Percentiles rank a stretch among this genome's conserved stretches.
Conservation (phyloP, 2,113 vertebrate species). For the Platichthys stellatus region DNA sequence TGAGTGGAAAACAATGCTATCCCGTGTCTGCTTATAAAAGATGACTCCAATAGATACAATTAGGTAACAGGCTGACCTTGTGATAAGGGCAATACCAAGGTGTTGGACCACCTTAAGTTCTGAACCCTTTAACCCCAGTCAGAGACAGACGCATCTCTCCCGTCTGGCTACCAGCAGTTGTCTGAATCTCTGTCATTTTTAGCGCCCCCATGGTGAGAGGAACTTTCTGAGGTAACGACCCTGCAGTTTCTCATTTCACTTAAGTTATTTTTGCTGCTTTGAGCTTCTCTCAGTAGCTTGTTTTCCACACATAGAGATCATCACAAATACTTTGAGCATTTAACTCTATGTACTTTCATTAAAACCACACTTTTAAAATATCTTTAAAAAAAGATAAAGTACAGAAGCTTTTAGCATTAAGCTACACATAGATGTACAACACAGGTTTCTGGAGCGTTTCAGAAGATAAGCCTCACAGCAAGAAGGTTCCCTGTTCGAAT, state of each 20-base stretch:
- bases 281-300: neutral
- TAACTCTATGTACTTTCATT: neutral
- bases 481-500: neutral
- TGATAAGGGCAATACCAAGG: neutral
- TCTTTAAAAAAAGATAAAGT: too few species aligned
- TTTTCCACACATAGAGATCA: neutral
- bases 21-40: neutral
- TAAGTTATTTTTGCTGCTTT: neutral
- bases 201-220: neutral
- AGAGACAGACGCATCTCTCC: neutral
- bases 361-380: neutral
- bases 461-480: too few species aligned
- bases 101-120: neutral
- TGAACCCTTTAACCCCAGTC: conserved; percentile 9
- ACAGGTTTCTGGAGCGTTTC: neutral
- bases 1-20: too few species aligned
- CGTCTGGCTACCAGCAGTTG: conserved; percentile 3
- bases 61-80: neutral
- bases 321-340: neutral
- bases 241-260: conserved; percentile 16
- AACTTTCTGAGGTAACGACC: conserved; percentile 3
- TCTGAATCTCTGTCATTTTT: conserved; percentile 27
- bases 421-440: neutral
- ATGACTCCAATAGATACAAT: neutral
- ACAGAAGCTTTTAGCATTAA: neutral